Evolutionary conservation across 2,888 invertebrate genomes (phyloP).

Genomic region (Platypus cylindrus): DNA sequence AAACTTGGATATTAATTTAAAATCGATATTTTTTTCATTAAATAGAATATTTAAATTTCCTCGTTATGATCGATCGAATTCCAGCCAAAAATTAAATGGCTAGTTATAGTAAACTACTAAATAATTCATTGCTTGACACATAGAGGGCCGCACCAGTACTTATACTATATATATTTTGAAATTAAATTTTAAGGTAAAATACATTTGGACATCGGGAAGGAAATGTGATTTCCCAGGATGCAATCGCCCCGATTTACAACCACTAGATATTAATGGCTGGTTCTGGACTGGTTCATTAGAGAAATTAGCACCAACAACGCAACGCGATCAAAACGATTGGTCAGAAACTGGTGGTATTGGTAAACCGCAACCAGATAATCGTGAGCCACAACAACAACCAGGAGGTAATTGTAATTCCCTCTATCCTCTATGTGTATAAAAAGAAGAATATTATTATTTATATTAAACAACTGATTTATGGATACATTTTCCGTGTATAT

Average conservation of each 20-base stretch:
- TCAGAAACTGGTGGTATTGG: constrained; percentile 76
- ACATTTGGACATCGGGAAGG: constrained; percentile 86
- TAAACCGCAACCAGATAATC: constrained; percentile 77
- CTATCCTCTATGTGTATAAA: no score
- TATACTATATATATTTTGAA: not conserved
- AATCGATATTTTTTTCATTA: constrained; percentile 5
- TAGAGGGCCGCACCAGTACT: no score
- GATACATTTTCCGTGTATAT: no score
- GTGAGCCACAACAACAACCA: constrained; percentile 64
- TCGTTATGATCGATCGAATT: not conserved
- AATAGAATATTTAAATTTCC: constrained; percentile 1
- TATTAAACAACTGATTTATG: no score
- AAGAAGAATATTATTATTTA: no score
- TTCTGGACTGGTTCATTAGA: constrained; percentile 84
- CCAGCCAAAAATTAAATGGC: no score
- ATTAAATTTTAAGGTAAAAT: constrained; percentile 49
- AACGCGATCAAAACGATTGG: constrained; percentile 79
- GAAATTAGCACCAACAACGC: constrained; percentile 71
- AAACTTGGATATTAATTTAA: constrained; percentile 1
- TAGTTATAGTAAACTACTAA: no score
- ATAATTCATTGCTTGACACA: no score
- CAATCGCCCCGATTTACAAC: constrained; percentile 72
- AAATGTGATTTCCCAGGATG: constrained; percentile 85
- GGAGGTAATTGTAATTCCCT: no score
- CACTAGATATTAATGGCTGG: constrained; percentile 74